These are phyloP conservation scores for Rhimphoctona megacephalus DNA, from an alignment of 2,888 invertebrate species.

Conservation along the genomic window DNA sequence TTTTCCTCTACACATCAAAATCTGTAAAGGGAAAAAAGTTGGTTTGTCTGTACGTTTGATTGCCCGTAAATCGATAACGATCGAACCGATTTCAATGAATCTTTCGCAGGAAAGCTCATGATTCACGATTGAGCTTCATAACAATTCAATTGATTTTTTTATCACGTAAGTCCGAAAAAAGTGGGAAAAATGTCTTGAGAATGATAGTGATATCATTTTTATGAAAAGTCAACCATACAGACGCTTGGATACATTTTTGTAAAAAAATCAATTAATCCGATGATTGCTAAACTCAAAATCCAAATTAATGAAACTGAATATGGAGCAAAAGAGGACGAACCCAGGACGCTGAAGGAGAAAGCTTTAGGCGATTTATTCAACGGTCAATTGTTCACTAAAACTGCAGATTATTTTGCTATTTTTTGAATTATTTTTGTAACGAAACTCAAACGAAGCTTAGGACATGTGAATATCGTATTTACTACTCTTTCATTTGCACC, in stretches of 20 bases:
- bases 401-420: neutral
- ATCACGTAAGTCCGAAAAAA: neutral
- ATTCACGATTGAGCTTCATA: neutral
- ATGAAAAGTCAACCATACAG: no score
- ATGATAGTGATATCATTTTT: neutral
- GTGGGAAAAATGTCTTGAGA: neutral
- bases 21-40: neutral
- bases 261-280: no score
- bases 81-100: neutral
- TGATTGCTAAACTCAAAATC: no score
- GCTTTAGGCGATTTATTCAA: no score
- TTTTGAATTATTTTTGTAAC: neutral
- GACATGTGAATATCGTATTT: neutral
- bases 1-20: neutral
- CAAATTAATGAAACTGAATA: neutral
- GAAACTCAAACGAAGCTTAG: neutral
- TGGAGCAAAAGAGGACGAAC: neutral
- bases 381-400: neutral
- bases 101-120: constrained; percentile 1
- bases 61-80: neutral
- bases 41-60: neutral
- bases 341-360: no score
- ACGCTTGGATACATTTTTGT: no score
- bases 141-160: neutral
- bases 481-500: neutral